Conservation (phyloP, 2,888 invertebrate species). For the Odiellus spinosus region DNA sequence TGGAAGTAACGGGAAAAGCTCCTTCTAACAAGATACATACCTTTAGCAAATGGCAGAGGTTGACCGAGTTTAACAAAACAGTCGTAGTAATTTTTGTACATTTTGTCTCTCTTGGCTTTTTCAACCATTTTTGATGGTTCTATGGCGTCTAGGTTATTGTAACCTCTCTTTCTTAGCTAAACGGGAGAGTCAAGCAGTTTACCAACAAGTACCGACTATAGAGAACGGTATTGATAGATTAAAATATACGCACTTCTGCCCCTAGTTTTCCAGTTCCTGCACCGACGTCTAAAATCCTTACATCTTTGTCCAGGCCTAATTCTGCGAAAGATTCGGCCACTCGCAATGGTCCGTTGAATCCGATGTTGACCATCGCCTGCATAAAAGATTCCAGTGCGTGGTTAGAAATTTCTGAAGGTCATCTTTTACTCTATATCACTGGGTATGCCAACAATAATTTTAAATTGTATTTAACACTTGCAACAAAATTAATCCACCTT, state of each 20-base stretch:
- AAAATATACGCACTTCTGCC: too few species aligned
- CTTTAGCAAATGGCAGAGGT: neutral
- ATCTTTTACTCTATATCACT: too few species aligned
- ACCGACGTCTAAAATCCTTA: neutral
- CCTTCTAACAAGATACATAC: neutral
- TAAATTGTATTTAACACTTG: too few species aligned
- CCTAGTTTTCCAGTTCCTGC: neutral
- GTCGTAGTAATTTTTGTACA: neutral
- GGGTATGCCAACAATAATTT: too few species aligned
- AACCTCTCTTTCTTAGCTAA: neutral
- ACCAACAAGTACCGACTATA: too few species aligned
- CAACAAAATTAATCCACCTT: too few species aligned
- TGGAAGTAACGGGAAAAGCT: too few species aligned
- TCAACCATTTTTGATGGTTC: neutral
- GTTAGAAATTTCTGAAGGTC: too few species aligned
- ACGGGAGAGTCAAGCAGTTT: too few species aligned
- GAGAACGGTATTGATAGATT: too few species aligned
- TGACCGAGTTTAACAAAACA: neutral
- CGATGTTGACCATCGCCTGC: neutral
- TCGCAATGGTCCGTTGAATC: neutral
- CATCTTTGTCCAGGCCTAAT: neutral
- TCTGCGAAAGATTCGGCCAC: neutral
- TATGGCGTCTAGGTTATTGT: neutral
- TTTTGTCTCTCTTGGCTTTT: neutral
- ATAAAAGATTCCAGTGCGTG: too few species aligned